phyloP scores from a whole-genome alignment of 2,113 vertebrate species.

The human region GRCh38 chr4:46083501-46084000 shows the following conservation, averaged over 20 bases:
- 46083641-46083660: neutral
- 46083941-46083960: neutral
- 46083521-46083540: neutral
- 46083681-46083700: neutral
- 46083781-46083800: neutral
- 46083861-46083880: neutral
- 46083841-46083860: neutral
- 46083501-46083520: neutral
- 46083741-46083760: neutral
- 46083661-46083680: neutral
- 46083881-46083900: neutral
- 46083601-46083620: neutral
- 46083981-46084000: constrained; percentile 99
- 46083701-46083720: neutral
- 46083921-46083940: neutral
- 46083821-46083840: neutral
- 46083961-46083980: constrained; percentile 62
- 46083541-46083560: neutral
- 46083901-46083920: neutral
- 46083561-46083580: neutral
- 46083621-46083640: neutral
- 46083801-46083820: neutral
- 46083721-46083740: neutral
- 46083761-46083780: neutral
- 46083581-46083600: neutral